These are phyloP conservation scores for Luperina testacea DNA, from an alignment of 2,888 invertebrate species.

Conservation along the genomic window DNA sequence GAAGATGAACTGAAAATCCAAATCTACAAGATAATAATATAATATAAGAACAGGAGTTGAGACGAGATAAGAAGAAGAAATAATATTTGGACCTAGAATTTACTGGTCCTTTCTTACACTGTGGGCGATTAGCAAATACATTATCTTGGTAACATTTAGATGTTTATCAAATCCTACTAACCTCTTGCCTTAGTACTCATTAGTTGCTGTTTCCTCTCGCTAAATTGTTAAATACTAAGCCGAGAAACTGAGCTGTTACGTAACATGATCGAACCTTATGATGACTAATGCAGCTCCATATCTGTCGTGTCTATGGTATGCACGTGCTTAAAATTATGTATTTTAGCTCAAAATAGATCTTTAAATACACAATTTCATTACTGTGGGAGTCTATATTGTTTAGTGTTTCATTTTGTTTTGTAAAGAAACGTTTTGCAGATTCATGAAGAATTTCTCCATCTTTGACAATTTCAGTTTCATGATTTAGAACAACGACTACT, in stretches of 20 bases:
- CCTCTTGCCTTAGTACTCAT: slow-evolving; percentile 40
- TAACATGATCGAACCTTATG: slow-evolving; percentile 38
- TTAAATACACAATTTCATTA: background rate
- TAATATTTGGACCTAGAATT: background rate
- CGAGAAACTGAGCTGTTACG: slow-evolving; percentile 24
- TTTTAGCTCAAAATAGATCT: background rate
- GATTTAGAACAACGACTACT: background rate
- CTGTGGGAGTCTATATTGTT: background rate
- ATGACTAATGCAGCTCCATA: slow-evolving; percentile 49
- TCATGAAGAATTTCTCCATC: background rate
- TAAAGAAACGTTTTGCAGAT: background rate
- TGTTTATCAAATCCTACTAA: slow-evolving; percentile 36
- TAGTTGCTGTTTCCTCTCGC: slow-evolving; percentile 41
- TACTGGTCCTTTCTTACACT: background rate
- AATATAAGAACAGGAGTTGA: background rate
- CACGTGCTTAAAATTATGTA: slow-evolving; percentile 21
- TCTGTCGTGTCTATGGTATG: slow-evolving; percentile 13
- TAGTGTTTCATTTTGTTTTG: background rate
- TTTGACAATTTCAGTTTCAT: background rate
- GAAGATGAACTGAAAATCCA: background rate
- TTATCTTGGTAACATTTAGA: slow-evolving; percentile 40
- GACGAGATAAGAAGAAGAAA: background rate
- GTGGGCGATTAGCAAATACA: slow-evolving; percentile 34
- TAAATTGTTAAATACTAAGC: slow-evolving; percentile 30
- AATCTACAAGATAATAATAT: background rate